Evolutionary conservation across 2,113 vertebrate species (phyloP), one percentile per base, ranked within the genome.

Genomic region (Ploceus nigricollis): DNA sequence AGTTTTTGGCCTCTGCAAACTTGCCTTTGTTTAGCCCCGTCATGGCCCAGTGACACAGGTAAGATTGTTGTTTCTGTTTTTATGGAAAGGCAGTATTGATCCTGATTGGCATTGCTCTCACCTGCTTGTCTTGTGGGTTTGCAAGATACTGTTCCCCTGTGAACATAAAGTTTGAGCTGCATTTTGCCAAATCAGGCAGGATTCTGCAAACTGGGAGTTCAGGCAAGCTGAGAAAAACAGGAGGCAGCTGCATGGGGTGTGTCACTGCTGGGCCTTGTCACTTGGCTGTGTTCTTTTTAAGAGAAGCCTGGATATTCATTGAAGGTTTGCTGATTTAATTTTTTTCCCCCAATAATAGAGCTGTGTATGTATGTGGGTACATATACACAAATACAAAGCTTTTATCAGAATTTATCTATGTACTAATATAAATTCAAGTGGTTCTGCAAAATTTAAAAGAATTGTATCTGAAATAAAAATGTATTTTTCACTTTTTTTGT

Each of bases 141-240:
- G 45, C 39, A 70, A 57, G 42, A 12, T 37, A 15, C 35, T 56
- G 28, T 78, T 92, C 69, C 60, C 6, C 13, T 69, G 2, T 39
- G 37, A 89, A 30, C 13, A 11, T 28, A n/a, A 6, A 71, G 17
- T 75, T 86, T 61, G 56, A 69, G 72, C 69, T 90, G 28, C 16
- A 4, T 78, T 93, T 45, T 90, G 37, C 40, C n/a, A 1, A 31
- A 7, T 37, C 60, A 53, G 51, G 61, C 51, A 81, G 64, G 48
- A 88, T 83, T 85, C 42, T 60, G 50, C 40, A 39, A 81, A 64
- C 20, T 50, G 48, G 72, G 80, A 94, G 47, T 15, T 93, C 42
- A 58, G 87, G 84, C 83, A 85, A 77, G 64, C 92, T 83, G 58
- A 53, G 88, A 45, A 88, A 92, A 94, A 68, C 40, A 78, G 79